Base-by-base conservation (phyloP, 2,113 vertebrate genomes). In the Baryphthengus martii region DNA sequence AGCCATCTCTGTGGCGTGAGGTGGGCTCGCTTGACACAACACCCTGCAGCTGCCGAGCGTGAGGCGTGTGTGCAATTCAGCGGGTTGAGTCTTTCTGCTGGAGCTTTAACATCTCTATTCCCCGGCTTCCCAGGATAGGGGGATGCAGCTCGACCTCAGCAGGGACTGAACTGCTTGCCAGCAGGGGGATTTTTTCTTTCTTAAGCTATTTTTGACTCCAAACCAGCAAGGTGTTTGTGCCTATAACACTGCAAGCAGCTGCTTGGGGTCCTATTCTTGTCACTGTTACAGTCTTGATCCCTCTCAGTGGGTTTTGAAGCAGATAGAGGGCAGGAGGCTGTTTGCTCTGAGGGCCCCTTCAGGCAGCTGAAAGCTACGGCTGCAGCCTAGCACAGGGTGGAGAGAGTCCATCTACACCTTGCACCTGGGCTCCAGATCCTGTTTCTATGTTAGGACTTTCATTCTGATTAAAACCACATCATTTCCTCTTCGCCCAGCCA, bases 1-100 rank as follows among this genome's bases (percentile, higher is more conserved):
- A 39, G 68, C 67, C 45, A 6, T 3, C 26, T 2, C 37, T 29
- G 0, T 5, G 3, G 10, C 5, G 28, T 25, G 59, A 6, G 10
- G 3, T 0, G 8, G 40, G 37, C 14, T 15, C 2, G 0, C 17
- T 2, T 4, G n/a, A 3, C 70, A 17, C 26, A 23, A 7, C 33
- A 18, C 53, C 16, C 19, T 4, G n/a, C 28, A 25, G 47, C 62
- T 3, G 1, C 2, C 1, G 58, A 66, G 3, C 0, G 0, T 2
- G 58, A 33, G n/a, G 19, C 1, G 2, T 15, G 25, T 6, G 44
- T n/a, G 40, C 5, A 19, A 1, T 19, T 75, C 31, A 49, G 25
- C 73, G 1, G 7, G 47, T 47, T 11, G 28, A 52, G 52, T 44
- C 56, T 47, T 61, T 42, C 35, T 65, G 62, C 29, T 31, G 53